phyloP scores from a whole-genome alignment of 2,797 vertebrate genomes.

The Rachycentron canadum region DNA sequence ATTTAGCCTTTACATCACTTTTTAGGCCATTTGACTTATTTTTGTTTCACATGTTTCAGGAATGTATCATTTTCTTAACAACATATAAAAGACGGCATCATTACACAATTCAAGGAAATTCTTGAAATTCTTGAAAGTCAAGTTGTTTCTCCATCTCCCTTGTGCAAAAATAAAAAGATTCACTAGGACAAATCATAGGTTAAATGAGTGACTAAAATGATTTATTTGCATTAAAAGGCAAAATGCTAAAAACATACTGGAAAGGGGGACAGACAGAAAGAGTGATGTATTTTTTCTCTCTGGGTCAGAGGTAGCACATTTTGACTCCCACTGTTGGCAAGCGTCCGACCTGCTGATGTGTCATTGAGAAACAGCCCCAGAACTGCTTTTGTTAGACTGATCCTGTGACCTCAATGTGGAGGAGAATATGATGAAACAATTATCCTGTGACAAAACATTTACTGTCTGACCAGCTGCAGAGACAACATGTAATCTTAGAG shows the following conservation, averaged over 20 bases:
- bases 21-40: slow-evolving; percentile 3
- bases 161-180: neutral
- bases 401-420: slow-evolving; percentile 10
- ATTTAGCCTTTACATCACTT: slow-evolving; percentile 4
- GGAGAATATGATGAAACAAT: neutral
- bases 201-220: neutral
- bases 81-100: neutral
- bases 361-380: neutral
- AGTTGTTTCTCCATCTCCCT: too few relatives aligned
- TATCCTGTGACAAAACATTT: neutral
- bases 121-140: too few relatives aligned
- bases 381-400: slow-evolving; percentile 1
- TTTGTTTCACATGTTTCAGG: neutral
- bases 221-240: neutral
- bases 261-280: neutral
- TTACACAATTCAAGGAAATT: slow-evolving; percentile 1
- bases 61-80: neutral
- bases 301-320: neutral
- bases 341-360: neutral
- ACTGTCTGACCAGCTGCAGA: neutral
- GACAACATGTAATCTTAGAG: neutral
- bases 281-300: neutral
- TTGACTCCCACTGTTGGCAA: neutral
- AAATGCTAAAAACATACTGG: neutral
- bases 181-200: neutral